These are phyloP conservation scores for Cyprinella venusta DNA, from an alignment of 2,797 vertebrate genomes.

Conservation along the genomic window DNA sequence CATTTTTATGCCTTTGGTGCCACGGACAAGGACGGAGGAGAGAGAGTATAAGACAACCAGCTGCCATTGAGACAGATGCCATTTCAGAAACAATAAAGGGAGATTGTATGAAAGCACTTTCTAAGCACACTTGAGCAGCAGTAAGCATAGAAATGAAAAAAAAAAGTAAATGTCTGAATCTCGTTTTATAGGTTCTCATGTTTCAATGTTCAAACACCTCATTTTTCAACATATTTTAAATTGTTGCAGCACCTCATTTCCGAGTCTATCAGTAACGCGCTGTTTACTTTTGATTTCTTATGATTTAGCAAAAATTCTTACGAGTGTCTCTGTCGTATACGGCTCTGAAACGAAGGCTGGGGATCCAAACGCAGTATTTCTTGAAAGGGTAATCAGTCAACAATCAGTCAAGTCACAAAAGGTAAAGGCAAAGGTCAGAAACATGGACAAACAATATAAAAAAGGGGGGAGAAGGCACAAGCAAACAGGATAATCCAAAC, in stretches of 20 bases:
- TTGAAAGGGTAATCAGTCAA: too few species aligned
- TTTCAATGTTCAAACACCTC: neutral
- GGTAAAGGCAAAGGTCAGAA: too few species aligned
- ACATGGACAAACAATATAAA: too few species aligned
- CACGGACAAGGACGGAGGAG: constrained; percentile 41
- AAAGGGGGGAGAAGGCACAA: too few species aligned
- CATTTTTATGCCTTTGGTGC: constrained; percentile 70
- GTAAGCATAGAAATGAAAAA: neutral
- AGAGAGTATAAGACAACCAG: constrained; percentile 5
- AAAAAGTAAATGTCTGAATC: neutral
- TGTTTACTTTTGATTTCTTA: too few species aligned
- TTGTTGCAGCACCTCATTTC: neutral
- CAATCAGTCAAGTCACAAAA: too few species aligned
- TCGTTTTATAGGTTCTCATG: neutral
- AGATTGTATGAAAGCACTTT: constrained; percentile 15
- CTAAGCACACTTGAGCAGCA: constrained; percentile 2
- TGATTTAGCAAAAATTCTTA: too few species aligned
- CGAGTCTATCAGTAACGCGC: neutral
- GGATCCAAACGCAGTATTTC: too few species aligned
- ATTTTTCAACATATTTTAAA: neutral
- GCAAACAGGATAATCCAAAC: too few species aligned
- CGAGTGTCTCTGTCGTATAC: too few species aligned
- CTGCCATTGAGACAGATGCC: constrained; percentile 38
- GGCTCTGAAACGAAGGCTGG: too few species aligned
- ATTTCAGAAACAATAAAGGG: constrained; percentile 42